phyloP scores from a whole-genome alignment of 2,888 invertebrate genomes.

The Polyommatus icarus region DNA sequence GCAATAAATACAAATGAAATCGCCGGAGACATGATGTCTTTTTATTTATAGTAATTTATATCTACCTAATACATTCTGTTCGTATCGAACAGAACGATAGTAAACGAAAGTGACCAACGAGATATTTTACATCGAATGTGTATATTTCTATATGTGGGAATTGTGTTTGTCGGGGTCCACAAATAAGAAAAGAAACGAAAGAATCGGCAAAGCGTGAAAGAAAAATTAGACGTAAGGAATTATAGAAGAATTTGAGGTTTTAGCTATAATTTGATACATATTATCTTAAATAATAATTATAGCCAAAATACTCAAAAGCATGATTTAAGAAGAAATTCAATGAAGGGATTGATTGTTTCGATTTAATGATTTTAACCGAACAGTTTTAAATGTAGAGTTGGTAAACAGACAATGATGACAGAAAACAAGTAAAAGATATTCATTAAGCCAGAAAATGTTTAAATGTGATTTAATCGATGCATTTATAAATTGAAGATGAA shows the following conservation, averaged over 20 bases:
- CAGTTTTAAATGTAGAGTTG: conserved; percentile 12
- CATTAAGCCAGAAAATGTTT: not conserved
- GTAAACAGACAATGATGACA: not conserved
- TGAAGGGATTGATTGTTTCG: not conserved
- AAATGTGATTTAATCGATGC: conserved; percentile 8
- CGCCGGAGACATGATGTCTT: not conserved
- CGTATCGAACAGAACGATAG: not conserved
- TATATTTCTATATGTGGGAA: conserved; percentile 20
- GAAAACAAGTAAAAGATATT: conserved; percentile 5
- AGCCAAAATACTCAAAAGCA: conserved; percentile 28
- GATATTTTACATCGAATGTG: conserved; percentile 28
- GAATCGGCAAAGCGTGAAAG: conserved; percentile 58
- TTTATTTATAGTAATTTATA: not conserved
- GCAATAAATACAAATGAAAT: not conserved
- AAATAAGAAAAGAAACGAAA: conserved; percentile 46
- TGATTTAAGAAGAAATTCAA: conserved; percentile 11
- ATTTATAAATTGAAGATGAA: not conserved
- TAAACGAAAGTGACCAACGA: conserved; percentile 25
- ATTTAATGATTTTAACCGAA: conserved; percentile 36
- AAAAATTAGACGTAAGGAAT: conserved; percentile 35
- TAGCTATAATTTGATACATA: conserved; percentile 14
- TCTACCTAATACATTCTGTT: conserved; percentile 2
- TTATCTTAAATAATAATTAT: conserved; percentile 1
- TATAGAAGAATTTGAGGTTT: conserved; percentile 9
- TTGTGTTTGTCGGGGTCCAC: conserved; percentile 44